These are phyloP conservation scores for Lepidocyrtinus sp. DNA, from an alignment of 2,888 invertebrate genomes.

Conservation along the genomic window DNA sequence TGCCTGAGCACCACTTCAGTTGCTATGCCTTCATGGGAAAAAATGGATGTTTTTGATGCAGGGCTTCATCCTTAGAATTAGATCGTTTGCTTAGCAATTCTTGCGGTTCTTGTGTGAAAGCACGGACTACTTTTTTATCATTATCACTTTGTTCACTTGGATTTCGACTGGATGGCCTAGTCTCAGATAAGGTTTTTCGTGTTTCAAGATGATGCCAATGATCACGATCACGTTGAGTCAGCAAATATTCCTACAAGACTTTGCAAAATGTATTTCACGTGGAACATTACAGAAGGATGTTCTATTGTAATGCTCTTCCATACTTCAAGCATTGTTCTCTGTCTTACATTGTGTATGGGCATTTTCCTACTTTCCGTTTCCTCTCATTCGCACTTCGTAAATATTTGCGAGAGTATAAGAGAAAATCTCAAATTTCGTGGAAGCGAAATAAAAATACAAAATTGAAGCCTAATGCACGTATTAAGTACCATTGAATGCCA, in stretches of 20 bases:
- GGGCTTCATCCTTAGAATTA: background rate
- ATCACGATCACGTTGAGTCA: no score
- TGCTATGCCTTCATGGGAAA: background rate
- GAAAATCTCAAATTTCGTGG: background rate
- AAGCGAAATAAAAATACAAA: no score
- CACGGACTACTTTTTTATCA: background rate
- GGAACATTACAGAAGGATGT: no score
- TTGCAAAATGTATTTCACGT: no score
- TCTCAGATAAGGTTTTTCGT: background rate
- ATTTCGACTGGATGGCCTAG: background rate
- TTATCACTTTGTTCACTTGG: background rate
- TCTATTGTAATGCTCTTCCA: background rate
- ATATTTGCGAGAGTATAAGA: background rate
- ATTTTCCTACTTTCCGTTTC: background rate
- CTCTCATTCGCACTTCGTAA: background rate
- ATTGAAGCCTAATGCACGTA: no score
- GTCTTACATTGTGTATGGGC: background rate
- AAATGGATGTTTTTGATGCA: background rate
- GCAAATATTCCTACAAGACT: background rate
- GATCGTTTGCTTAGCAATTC: background rate
- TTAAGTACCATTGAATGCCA: no score
- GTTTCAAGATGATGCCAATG: background rate
- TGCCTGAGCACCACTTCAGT: background rate
- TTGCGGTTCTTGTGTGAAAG: background rate
- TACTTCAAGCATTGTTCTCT: no score